These are phyloP conservation scores for Kryphioiulus occultus DNA, from an alignment of 2,888 invertebrate genomes.

Conservation along the genomic window DNA sequence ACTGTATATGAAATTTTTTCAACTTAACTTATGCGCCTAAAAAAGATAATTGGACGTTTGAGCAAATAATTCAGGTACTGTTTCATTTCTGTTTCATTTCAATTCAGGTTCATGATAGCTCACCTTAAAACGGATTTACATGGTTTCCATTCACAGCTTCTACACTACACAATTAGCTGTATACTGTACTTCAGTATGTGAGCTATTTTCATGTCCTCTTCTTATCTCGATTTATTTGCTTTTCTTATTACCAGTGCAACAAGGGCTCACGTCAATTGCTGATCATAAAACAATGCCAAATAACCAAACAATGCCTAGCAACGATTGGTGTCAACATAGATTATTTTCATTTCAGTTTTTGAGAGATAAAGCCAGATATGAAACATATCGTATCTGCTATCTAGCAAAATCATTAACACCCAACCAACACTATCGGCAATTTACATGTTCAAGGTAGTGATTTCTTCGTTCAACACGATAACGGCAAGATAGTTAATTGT, in stretches of 20 bases:
- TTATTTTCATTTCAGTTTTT: not conserved
- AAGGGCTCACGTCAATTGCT: not conserved
- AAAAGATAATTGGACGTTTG: too few species aligned
- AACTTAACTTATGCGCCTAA: too few species aligned
- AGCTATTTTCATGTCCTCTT: not conserved
- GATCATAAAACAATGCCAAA: not conserved
- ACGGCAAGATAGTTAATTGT: too few species aligned
- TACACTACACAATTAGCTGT: not conserved
- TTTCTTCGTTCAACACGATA: too few species aligned
- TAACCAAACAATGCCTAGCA: not conserved
- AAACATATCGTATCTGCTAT: too few species aligned
- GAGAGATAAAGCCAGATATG: too few species aligned
- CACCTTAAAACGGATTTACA: not conserved
- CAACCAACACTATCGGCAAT: too few species aligned
- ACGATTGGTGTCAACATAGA: not conserved
- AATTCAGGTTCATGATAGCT: not conserved
- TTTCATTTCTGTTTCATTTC: too few species aligned
- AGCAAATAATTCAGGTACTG: too few species aligned
- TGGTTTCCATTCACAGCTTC: not conserved
- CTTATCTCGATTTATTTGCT: constrained; percentile 8
- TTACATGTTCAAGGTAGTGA: too few species aligned
- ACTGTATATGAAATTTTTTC: too few species aligned
- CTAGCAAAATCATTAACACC: too few species aligned
- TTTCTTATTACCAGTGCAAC: not conserved
- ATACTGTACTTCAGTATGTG: not conserved